Evolutionary conservation across 1,140 invertebrate species (phyloP), one percentile per base, ranked within the genome.

Genomic region (Andrena cerasifolii): DNA sequence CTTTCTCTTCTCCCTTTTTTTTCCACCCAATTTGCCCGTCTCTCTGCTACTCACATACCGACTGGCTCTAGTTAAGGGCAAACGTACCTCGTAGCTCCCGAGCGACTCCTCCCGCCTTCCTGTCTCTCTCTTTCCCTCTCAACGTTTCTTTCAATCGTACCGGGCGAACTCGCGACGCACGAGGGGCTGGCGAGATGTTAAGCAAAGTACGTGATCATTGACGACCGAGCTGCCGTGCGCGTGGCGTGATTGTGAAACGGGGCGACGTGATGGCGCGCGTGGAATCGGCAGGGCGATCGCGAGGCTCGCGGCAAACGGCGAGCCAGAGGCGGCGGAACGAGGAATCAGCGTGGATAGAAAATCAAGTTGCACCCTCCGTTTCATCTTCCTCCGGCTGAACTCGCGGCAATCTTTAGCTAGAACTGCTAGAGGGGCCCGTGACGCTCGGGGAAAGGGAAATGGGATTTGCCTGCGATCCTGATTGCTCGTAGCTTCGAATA

Each of bases 1-100:
- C 56, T 79, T 31, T 80, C 51, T 31, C 28, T 24, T 58, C n/a
- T 82, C 86, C 67, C 79, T 72, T 76, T 79, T 77, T 78, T 83
- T 79, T 62, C 58, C 66, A 45, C 79, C 59, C 73, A 75, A 66
- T 84, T 77, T 74, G 18, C 65, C 36, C 21, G 18, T 24, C n/a
- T n/a, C n/a, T 43, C 51, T 31, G 53, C 58, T 71, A 18, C 31
- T 26, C 49, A 33, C 36, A 53, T 40, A 40, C 56, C 54, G 59
- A 54, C 47, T 73, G 61, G 51, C n/a, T 51, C 18, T 75, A 26
- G 51, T 26, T 65, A 51, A 54, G 80, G 65, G 54, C 66, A 73
- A 71, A 63, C 65, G 76, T 33, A 63, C 65, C n/a, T 75, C 47
- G 65, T 68, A 65, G 78, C 70, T 78, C n/a, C 24, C 73, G 49